Base-by-base conservation (phyloP, 2,113 vertebrate species). In the Oriolus oriolus region DNA sequence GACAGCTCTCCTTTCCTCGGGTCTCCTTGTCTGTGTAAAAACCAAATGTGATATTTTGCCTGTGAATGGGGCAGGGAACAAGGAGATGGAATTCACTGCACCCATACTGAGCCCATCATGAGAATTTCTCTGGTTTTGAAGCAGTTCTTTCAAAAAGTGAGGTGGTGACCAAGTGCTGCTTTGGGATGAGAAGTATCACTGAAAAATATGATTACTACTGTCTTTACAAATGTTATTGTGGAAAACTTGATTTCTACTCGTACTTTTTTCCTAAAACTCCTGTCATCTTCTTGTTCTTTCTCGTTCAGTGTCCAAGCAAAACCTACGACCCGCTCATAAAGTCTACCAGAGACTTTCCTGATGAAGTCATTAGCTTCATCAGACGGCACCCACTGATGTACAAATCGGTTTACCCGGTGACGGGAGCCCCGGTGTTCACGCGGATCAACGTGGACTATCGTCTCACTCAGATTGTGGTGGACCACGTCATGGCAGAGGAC, bases 331-430 rank as follows among this genome's bases (percentile, higher is more conserved):
- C 99, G 0, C 96, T 97, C 54, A 98, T 99, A 91, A 99, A 99
- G 93, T 99, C 99, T 21, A 99, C 99, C 28, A 98, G 99, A 92
- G 99, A 99, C 97, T 99, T 99, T 71, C 99, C 99, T 0, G 99
- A 99, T 45, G 99, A 99, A 17, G 99, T 99, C 35, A 97, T 99
- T 77, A 99, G 98, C 85, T 99, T 99, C 96, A 98, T 99, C 45
- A 98, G 98, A 26, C 97, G 98, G 53, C 99, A 99, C 76, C 99
- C 99, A 0, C 97, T 99, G 78, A 99, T 99, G 99, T 97, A 98
- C 87, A 98, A 97, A 70, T 95, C 99, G 0, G 98, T 99, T 17
- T 97, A 98, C 71, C 99, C 99, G 0, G 96, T 99, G 61, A 98
- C 97, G 0, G 98, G 98, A 57, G 98, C 92, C 5, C 99, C 99